Evolutionary conservation across 2,888 invertebrate genomes (phyloP).

Genomic region (Torymus auratus): DNA sequence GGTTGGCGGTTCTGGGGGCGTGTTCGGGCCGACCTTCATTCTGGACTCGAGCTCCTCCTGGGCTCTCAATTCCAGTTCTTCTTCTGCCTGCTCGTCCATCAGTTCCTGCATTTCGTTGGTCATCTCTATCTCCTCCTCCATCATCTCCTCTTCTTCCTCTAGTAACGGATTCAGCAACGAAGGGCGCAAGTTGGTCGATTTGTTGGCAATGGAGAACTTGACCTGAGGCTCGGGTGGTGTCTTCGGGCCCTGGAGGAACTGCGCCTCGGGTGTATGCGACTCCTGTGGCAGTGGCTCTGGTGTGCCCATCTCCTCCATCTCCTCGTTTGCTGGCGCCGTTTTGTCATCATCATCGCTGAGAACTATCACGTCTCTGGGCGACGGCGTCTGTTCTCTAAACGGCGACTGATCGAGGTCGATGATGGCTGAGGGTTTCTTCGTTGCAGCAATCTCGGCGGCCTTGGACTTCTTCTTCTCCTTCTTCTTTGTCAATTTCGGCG

Average conservation of each 20-base stretch:
- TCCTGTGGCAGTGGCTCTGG: constrained; percentile 64
- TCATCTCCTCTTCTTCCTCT: constrained; percentile 79
- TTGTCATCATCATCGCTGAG: constrained; percentile 88
- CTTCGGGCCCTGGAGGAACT: constrained; percentile 80
- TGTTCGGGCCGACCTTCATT: constrained; percentile 82
- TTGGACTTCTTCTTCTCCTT: constrained; percentile 75
- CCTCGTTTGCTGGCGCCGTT: constrained; percentile 62
- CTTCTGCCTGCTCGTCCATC: constrained; percentile 69
- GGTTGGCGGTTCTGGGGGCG: constrained; percentile 83
- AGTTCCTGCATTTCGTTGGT: constrained; percentile 76
- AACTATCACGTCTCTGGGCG: constrained; percentile 88
- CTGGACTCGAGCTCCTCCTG: constrained; percentile 73
- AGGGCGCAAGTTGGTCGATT: constrained; percentile 70
- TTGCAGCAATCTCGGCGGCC: constrained; percentile 77
- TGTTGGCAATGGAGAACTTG: constrained; percentile 80
- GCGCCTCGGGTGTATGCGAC: constrained; percentile 67
- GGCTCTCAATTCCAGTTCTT: constrained; percentile 74
- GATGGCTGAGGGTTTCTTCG: constrained; percentile 88
- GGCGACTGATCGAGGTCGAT: constrained; percentile 92
- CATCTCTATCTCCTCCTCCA: constrained; percentile 76
- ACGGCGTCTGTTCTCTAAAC: constrained; percentile 88
- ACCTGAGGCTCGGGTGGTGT: constrained; percentile 86
- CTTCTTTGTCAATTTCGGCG: constrained; percentile 65
- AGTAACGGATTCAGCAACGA: constrained; percentile 80
- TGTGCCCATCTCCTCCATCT: constrained; percentile 52